Evolutionary conservation across 2,888 invertebrate species (phyloP).

Genomic region (Aspidiotus destructor): DNA sequence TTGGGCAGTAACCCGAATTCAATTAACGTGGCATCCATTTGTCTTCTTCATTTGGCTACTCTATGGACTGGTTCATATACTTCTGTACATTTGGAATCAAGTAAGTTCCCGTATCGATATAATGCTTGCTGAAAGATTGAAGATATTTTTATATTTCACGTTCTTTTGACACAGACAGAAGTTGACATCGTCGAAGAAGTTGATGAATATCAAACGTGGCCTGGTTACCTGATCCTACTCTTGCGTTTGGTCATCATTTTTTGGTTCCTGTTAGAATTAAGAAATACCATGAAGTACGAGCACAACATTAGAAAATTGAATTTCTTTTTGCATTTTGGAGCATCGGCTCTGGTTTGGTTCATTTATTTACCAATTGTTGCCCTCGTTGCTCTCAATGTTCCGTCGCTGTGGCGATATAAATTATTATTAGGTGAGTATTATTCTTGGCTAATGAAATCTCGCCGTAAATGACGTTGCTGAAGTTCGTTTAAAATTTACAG

Average conservation of each 20-base stretch:
- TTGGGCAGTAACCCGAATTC: conserved; percentile 87
- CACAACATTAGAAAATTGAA: conserved; percentile 74
- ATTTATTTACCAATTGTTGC: conserved; percentile 92
- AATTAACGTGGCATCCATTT: conserved; percentile 74
- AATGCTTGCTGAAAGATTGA: background rate
- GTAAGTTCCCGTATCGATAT: conserved; percentile 46
- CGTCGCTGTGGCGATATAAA: conserved; percentile 91
- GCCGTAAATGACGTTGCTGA: background rate
- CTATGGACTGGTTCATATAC: conserved; percentile 80
- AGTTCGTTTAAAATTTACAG: conserved; percentile 45
- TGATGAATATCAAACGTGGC: conserved; percentile 96
- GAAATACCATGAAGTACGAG: conserved; percentile 69
- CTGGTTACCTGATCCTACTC: conserved; percentile 86
- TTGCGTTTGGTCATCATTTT: conserved; percentile 76
- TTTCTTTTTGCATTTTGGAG: conserved; percentile 92
- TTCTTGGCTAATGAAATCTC: background rate
- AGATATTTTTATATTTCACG: conserved; percentile 28
- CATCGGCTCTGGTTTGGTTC: conserved; percentile 96
- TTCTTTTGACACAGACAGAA: conserved; percentile 60
- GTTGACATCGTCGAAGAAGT: conserved; percentile 92
- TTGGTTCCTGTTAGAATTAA: conserved; percentile 73
- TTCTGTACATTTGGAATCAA: conserved; percentile 92
- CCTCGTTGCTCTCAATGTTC: conserved; percentile 83
- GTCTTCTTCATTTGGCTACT: conserved; percentile 78
- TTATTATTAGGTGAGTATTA: conserved; percentile 62